phyloP scores from a whole-genome alignment of 2,113 vertebrate species.

The Sinocyclocheilus anophthalmus region DNA sequence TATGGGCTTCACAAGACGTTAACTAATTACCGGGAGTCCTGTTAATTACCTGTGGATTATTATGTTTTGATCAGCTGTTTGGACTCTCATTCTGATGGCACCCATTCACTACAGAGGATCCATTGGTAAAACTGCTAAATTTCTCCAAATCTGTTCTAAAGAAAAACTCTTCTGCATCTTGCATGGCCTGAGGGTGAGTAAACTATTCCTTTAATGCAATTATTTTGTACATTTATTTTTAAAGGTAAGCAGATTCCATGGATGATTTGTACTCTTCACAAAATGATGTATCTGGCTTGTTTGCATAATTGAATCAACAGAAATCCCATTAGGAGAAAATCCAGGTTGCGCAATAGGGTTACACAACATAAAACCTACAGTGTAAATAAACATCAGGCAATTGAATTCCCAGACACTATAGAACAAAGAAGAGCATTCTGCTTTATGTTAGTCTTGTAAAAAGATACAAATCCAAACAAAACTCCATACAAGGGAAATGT shows the following conservation, averaged over 20 bases:
- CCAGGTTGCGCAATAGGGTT: constrained; percentile 13
- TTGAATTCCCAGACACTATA: constrained; percentile 17
- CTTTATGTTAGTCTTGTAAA: constrained; percentile 19
- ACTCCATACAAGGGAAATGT: constrained; percentile 12
- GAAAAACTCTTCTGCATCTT: neutral
- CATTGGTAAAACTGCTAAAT: neutral
- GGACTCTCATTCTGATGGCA: neutral
- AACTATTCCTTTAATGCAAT: neutral
- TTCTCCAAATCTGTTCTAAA: no score
- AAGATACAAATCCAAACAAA: constrained; percentile 18
- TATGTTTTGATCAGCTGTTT: no score
- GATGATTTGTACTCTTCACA: neutral
- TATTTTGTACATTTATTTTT: neutral
- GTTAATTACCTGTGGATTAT: neutral
- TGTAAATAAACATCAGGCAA: constrained; percentile 20
- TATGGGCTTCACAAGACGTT: neutral
- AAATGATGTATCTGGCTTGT: neutral
- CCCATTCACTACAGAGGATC: neutral
- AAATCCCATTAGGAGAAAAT: constrained; percentile 6
- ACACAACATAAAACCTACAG: constrained; percentile 19
- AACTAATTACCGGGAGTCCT: neutral
- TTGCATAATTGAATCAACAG: constrained; percentile 9
- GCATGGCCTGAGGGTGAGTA: neutral
- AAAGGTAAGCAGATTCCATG: neutral
- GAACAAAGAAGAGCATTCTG: constrained; percentile 15